Conservation (phyloP, 2,888 invertebrate genomes). For the Tupiocoris notatus region DNA sequence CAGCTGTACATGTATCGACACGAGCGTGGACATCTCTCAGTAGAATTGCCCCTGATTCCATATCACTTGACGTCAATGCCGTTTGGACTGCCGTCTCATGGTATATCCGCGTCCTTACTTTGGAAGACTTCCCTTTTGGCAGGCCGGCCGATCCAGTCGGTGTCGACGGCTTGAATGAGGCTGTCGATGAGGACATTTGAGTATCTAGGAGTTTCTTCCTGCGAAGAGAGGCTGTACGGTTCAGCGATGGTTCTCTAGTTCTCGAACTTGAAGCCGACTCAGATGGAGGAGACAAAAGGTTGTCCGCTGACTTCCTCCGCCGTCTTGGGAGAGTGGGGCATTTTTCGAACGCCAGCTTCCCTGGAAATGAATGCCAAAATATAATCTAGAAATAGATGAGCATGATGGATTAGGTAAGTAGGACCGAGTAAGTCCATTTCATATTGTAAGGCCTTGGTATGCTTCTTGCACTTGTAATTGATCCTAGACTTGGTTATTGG, state of each 20-base stretch:
- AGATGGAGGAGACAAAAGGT: constrained; percentile 49
- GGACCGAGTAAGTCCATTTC: no score
- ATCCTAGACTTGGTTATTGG: no score
- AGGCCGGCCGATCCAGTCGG: constrained; percentile 54
- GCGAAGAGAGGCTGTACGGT: constrained; percentile 51
- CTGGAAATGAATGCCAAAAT: no score
- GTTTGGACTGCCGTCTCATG: constrained; percentile 79
- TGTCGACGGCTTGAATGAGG: constrained; percentile 55
- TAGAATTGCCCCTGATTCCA: constrained; percentile 56
- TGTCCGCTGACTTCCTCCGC: constrained; percentile 64
- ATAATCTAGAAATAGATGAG: no score
- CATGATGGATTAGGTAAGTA: no score
- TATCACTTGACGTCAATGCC: constrained; percentile 68
- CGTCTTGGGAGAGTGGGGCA: constrained; percentile 76
- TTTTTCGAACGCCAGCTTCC: constrained; percentile 63
- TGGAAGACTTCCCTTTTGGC: constrained; percentile 42
- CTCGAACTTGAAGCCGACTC: constrained; percentile 22
- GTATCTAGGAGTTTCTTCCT: constrained; percentile 49
- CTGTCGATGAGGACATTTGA: constrained; percentile 37
- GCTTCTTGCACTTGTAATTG: no score
- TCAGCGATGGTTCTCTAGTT: constrained; percentile 52
- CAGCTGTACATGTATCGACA: constrained; percentile 59
- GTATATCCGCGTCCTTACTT: constrained; percentile 67
- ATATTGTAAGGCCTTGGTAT: no score
- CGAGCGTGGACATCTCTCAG: constrained; percentile 23